phyloP scores from a whole-genome alignment of 2,797 vertebrate genomes.

The Geotrypetes seraphini region DNA sequence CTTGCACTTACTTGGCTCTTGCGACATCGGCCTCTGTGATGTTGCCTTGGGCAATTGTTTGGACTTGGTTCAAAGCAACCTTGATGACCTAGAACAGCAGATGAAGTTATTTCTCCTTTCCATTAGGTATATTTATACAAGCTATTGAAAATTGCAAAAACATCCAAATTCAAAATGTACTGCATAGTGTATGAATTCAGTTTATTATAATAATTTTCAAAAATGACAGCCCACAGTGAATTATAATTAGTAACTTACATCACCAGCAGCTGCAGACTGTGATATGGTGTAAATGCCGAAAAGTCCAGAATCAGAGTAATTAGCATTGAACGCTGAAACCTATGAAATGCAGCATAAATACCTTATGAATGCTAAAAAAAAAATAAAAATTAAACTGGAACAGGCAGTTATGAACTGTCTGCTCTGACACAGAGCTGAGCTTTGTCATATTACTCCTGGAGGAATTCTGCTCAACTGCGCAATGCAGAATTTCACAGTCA shows the following conservation, averaged over 20 bases:
- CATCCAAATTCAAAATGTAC: neutral
- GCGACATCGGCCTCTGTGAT: constrained; percentile 68
- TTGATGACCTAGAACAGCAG: constrained; percentile 68
- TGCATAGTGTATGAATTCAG: too few relatives aligned
- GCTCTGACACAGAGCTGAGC: too few relatives aligned
- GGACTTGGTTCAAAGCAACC: constrained; percentile 74
- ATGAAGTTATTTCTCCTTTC: too few relatives aligned
- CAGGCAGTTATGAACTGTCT: too few relatives aligned
- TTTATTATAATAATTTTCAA: too few relatives aligned
- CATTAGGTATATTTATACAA: neutral
- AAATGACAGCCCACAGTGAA: neutral
- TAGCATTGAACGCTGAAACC: constrained; percentile 78
- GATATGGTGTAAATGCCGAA: constrained; percentile 85
- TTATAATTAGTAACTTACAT: constrained; percentile 60
- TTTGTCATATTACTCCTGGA: too few relatives aligned
- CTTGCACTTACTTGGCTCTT: constrained; percentile 83
- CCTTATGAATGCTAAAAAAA: neutral
- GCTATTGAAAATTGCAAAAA: neutral
- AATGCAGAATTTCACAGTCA: too few relatives aligned
- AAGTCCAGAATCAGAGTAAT: constrained; percentile 87
- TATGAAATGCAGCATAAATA: constrained; percentile 36
- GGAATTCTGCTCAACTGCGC: too few relatives aligned
- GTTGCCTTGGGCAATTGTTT: constrained; percentile 69
- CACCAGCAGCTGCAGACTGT: constrained; percentile 56
- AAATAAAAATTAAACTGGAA: too few relatives aligned